Evolutionary conservation across 2,888 invertebrate species (phyloP).

Genomic region (Mactromeris polynyma): DNA sequence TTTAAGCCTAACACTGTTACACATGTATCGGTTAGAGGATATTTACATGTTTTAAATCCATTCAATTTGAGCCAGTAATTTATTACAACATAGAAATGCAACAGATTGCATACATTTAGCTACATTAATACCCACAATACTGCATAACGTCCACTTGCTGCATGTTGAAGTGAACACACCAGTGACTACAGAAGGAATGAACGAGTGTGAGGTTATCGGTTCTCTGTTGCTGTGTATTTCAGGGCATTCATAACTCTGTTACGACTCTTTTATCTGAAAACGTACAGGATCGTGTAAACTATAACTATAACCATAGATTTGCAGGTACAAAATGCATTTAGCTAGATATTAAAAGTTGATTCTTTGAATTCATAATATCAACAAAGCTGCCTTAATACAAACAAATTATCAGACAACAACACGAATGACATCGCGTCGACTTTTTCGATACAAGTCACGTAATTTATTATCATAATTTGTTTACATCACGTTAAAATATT

Average conservation of each 20-base stretch:
- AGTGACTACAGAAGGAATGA: conserved; percentile 17
- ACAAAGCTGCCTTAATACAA: neutral
- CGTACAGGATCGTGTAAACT: neutral
- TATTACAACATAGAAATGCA: neutral
- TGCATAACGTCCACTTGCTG: neutral
- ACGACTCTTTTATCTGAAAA: conserved; percentile 1
- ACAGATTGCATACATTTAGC: neutral
- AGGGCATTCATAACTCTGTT: neutral
- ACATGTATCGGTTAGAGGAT: neutral
- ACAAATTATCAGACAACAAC: neutral
- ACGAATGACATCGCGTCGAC: neutral
- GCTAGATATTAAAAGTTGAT: neutral
- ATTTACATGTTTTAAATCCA: neutral
- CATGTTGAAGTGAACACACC: conserved; percentile 21
- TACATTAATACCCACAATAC: neutral
- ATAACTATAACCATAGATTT: neutral
- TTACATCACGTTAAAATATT: neutral
- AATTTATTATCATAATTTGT: conserved; percentile 9
- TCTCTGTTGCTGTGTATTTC: neutral
- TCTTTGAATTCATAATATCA: neutral
- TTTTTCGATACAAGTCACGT: neutral
- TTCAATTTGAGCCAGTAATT: neutral
- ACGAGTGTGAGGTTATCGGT: conserved; percentile 11
- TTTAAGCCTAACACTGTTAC: neutral
- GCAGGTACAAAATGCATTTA: neutral